Percentiles rank a stretch among this genome's conserved stretches.
phyloP scores from a whole-genome alignment of 2,797 vertebrate species.

The Lacerta agilis region DNA sequence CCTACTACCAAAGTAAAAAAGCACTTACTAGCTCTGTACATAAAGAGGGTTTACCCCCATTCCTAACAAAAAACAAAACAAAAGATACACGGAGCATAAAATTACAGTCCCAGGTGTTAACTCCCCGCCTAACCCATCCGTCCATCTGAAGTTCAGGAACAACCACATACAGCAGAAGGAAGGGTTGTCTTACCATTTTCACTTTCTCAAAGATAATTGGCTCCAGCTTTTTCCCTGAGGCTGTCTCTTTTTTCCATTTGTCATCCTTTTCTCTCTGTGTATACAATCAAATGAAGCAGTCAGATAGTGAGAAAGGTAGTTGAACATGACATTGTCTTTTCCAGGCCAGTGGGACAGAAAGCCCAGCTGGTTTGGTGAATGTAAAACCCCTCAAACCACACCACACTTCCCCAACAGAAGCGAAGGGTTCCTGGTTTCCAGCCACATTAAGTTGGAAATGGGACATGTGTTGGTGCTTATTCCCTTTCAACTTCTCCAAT shows the following conservation, averaged over 20 bases:
- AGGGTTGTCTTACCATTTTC: conserved; percentile 87
- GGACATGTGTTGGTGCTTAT: background rate
- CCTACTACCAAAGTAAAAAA: too few relatives aligned
- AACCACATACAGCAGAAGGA: background rate
- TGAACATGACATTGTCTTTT: background rate
- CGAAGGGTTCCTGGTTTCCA: background rate
- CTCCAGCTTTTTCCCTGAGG: conserved; percentile 84
- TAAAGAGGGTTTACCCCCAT: background rate
- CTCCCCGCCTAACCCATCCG: too few relatives aligned
- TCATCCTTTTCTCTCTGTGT: conserved; percentile 92
- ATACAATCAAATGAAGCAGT: background rate
- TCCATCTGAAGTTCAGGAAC: background rate
- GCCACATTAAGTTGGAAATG: background rate
- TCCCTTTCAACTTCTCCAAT: background rate
- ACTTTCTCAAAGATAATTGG: conserved; percentile 96
- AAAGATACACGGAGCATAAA: background rate
- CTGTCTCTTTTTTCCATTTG: conserved; percentile 84
- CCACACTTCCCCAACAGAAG: background rate
- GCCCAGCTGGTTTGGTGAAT: background rate
- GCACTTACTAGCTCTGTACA: too few relatives aligned
- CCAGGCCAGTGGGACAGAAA: background rate
- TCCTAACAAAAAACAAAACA: background rate
- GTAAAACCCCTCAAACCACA: background rate
- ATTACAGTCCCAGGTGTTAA: background rate
- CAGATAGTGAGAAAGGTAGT: background rate